Evolutionary conservation across 2,113 vertebrate species (phyloP).

Genomic region (Aldabrachelys gigantea): DNA sequence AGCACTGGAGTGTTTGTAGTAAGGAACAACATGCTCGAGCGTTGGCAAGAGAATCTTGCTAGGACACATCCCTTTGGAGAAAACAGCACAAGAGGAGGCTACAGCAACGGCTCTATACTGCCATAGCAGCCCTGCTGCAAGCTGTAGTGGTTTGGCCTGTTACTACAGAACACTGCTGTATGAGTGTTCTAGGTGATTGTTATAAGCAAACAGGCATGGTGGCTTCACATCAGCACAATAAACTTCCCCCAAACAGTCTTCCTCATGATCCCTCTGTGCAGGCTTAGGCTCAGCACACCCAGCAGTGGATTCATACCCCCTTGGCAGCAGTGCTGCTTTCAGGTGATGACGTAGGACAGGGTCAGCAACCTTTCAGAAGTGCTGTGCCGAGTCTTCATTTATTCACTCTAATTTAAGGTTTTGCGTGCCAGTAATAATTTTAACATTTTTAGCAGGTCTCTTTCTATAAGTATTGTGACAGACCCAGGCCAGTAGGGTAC

Average conservation of each 20-base stretch:
- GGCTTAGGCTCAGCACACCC: background rate
- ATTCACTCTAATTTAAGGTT: no score
- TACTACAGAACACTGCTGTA: background rate
- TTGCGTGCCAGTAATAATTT: no score
- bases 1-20: background rate
- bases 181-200: conserved; percentile 1
- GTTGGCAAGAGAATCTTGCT: conserved; percentile 19
- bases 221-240: background rate
- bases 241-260: background rate
- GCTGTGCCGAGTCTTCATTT: no score
- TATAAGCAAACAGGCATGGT: background rate
- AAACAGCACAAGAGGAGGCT: background rate
- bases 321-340: background rate
- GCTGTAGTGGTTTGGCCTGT: background rate
- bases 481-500: no score
- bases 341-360: background rate
- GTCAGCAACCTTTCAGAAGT: no score
- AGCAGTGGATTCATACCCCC: background rate
- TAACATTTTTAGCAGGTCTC: no score
- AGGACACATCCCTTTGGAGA: background rate
- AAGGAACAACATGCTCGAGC: background rate
- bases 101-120: background rate
- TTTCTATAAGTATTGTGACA: no score
- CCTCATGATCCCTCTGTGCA: background rate
- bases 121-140: background rate